Evolutionary conservation across 1,140 invertebrate species (phyloP).

Genomic region (Listronotus oregonensis): DNA sequence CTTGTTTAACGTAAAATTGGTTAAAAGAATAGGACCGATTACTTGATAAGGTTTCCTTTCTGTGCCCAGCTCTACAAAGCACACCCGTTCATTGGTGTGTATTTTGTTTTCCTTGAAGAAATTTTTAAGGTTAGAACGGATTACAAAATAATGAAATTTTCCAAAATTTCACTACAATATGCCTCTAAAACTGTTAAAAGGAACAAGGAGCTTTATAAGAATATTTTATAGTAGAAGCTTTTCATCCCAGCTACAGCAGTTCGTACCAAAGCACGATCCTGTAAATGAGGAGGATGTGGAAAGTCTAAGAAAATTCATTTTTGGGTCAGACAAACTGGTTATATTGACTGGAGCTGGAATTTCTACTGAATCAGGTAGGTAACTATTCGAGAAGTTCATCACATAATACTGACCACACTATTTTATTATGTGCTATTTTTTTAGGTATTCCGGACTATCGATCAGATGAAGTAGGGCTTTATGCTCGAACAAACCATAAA

Average conservation of each 20-base stretch:
- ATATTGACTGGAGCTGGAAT: slow-evolving; percentile 92
- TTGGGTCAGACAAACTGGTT: slow-evolving; percentile 65
- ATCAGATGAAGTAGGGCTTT: slow-evolving; percentile 90
- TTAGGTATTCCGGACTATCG: slow-evolving; percentile 92
- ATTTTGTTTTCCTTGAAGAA: no score
- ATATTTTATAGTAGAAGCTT: no score
- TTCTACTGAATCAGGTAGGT: slow-evolving; percentile 84
- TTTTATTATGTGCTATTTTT: slow-evolving; percentile 56
- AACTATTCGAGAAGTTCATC: slow-evolving; percentile 7
- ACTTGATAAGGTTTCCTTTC: no score
- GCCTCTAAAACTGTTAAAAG: no score
- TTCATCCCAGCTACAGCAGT: slow-evolving; percentile 50
- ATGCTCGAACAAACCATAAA: slow-evolving; percentile 79
- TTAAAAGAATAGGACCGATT: no score
- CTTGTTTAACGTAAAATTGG: no score
- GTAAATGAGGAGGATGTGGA: slow-evolving; percentile 65
- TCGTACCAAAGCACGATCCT: slow-evolving; percentile 75
- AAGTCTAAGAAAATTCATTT: slow-evolving; percentile 69
- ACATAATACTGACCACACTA: not conserved
- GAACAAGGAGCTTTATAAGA: no score
- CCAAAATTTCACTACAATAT: no score
- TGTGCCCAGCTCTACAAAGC: no score
- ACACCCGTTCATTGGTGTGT: no score
- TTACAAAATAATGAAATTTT: no score
- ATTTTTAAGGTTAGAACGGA: no score